Evolutionary conservation across 2,797 vertebrate species (phyloP).

Genomic region (Masticophis lateralis): DNA sequence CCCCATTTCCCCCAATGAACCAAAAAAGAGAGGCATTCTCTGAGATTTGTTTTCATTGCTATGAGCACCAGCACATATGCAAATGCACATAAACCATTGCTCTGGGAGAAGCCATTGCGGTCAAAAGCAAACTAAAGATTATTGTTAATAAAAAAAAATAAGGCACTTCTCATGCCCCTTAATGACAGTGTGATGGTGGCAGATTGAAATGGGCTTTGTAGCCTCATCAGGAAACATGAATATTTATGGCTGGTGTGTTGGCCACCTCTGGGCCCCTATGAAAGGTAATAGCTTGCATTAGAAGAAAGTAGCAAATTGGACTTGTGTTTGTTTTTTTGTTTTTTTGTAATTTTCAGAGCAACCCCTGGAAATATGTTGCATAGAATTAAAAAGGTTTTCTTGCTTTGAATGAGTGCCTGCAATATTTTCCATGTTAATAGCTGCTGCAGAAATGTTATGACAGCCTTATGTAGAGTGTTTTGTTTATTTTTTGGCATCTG

Average conservation of each 20-base stretch:
- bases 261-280: slow-evolving; percentile 51
- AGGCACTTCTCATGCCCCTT: not conserved
- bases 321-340: slow-evolving; percentile 26
- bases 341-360: slow-evolving; percentile 47
- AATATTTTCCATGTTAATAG: slow-evolving; percentile 22
- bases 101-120: slow-evolving; percentile 42
- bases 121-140: slow-evolving; percentile 43
- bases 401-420: slow-evolving; percentile 30
- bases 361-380: slow-evolving; percentile 20
- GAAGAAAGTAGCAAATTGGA: slow-evolving; percentile 47
- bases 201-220: slow-evolving; percentile 49
- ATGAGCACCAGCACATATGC: not conserved
- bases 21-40: slow-evolving; percentile 40
- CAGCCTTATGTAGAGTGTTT: not conserved
- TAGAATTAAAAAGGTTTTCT: slow-evolving; percentile 37
- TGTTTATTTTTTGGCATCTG: not conserved
- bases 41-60: slow-evolving; percentile 45
- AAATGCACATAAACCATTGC: slow-evolving; percentile 25
- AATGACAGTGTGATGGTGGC: slow-evolving; percentile 39
- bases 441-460: slow-evolving; percentile 14
- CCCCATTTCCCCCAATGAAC: slow-evolving; percentile 47
- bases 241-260: slow-evolving; percentile 51
- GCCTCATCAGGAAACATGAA: slow-evolving; percentile 38
- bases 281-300: slow-evolving; percentile 58
- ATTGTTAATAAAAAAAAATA: slow-evolving; percentile 44